Conservation (phyloP, 2,113 vertebrate genomes). For the Solea senegalensis region DNA sequence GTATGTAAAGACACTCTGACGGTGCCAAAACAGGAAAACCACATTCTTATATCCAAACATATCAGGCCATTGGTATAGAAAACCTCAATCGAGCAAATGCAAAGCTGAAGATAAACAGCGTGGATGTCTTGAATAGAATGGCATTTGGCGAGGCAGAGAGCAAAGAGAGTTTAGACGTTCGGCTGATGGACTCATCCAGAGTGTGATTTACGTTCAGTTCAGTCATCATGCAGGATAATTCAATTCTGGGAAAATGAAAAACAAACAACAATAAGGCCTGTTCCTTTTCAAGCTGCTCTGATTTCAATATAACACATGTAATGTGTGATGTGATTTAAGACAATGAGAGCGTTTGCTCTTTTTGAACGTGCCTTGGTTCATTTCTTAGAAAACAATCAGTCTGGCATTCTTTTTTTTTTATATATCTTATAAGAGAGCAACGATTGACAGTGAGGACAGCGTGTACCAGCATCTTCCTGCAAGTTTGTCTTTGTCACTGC, state of each 20-base stretch:
- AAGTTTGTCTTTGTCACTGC: slow-evolving; percentile 53
- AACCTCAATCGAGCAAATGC: slow-evolving; percentile 59
- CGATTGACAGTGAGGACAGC: slow-evolving; percentile 14
- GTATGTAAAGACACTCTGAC: slow-evolving; percentile 60
- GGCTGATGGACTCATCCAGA: slow-evolving; percentile 16
- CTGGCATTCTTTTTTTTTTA: slow-evolving; percentile 45
- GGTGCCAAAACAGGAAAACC: slow-evolving; percentile 72
- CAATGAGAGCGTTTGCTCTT: neutral
- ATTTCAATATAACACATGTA: slow-evolving; percentile 25
- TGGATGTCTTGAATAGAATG: slow-evolving; percentile 47
- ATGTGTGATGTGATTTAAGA: slow-evolving; percentile 28
- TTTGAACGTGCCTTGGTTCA: slow-evolving; percentile 20
- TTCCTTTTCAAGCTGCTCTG: slow-evolving; percentile 21
- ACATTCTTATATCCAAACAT: slow-evolving; percentile 70
- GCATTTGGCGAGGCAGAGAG: slow-evolving; percentile 26
- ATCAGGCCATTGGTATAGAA: slow-evolving; percentile 64
- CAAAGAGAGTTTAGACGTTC: slow-evolving; percentile 1
- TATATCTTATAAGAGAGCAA: slow-evolving; percentile 24
- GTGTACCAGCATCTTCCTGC: slow-evolving; percentile 18
- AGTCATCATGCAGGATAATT: slow-evolving; percentile 36
- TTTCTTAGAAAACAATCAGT: slow-evolving; percentile 10
- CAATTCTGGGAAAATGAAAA: slow-evolving; percentile 30
- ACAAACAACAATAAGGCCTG: neutral
- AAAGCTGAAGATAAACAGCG: slow-evolving; percentile 68
- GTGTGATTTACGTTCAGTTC: slow-evolving; percentile 36